phyloP scores from a whole-genome alignment of 2,113 vertebrate species.

The Silurus asotus region DNA sequence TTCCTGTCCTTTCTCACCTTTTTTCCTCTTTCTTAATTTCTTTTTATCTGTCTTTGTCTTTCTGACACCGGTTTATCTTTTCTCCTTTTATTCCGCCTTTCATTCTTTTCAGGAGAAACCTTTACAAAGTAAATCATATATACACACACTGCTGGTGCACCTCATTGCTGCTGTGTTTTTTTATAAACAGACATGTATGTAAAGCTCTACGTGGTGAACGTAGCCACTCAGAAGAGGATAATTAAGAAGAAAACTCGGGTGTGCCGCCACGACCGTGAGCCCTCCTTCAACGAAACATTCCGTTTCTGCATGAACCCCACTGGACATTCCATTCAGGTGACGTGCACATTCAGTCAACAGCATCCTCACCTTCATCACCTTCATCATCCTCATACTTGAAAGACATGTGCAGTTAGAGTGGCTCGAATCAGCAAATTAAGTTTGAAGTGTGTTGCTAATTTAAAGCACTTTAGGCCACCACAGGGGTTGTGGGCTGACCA shows the following conservation, averaged over 20 bases:
- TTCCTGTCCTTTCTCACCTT: background rate
- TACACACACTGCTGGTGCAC: background rate
- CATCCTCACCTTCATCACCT: background rate
- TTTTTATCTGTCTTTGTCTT: background rate
- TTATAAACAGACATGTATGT: constrained; percentile 87
- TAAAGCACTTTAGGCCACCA: background rate
- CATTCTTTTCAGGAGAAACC: background rate
- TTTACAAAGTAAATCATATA: background rate
- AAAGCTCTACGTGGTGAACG: constrained; percentile 95
- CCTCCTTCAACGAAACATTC: constrained; percentile 97
- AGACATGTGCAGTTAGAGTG: background rate
- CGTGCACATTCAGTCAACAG: background rate
- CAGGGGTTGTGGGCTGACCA: background rate
- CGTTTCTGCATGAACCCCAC: constrained; percentile 94
- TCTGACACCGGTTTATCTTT: background rate
- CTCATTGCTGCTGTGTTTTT: constrained; percentile 17
- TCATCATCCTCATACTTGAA: background rate
- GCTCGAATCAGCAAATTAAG: constrained; percentile 12
- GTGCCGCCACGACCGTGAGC: constrained; percentile 96
- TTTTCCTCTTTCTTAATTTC: background rate
- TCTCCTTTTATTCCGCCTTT: background rate
- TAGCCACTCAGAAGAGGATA: constrained; percentile 94
- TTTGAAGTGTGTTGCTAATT: background rate
- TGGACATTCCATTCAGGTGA: constrained; percentile 90
- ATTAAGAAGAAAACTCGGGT: constrained; percentile 99